Base-by-base conservation (phyloP, 2,113 vertebrate species). In the Lampris megalopsis region DNA sequence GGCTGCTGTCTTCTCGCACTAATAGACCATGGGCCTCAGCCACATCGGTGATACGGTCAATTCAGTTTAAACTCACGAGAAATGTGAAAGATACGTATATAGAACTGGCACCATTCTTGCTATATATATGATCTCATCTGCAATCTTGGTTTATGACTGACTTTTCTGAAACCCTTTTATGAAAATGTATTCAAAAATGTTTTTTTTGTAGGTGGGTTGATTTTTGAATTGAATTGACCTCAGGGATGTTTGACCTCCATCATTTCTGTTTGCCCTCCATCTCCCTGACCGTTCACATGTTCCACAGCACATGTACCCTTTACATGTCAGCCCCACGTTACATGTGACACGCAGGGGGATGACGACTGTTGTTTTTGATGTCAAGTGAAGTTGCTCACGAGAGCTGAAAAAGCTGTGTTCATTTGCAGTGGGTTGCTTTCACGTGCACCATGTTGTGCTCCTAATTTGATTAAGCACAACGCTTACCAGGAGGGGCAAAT, bases 281-380 rank as follows among this genome's bases (percentile, higher is more conserved):
- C 50, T 86, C 78, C 70, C 89, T 92, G 72, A 95, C 38, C 83
- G 85, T 73, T 57, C 73, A 82, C 83, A 86, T 88, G 85, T 72
- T 54, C 50, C 36, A 24, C 52, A 53, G 65, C 70, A 49, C 63
- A 77, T 72, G 65, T 71, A 49, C 42, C 41, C 10, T 50, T 62
- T 73, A 80, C 64, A 73, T 79, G 66, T 64, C 42, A 43, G 48
- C 59, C 9, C 43, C 70, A 42, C 42, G 66, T 8, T 41, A 10
- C 83, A 86, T 84, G 85, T 87, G 77, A 82, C 84, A 78, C 84
- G 87, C 82, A 83, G 82, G 86, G 86, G 77, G 68, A 41, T 3
- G 9, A 37, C 73, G 50, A 36, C 35, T 73, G 43, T 10, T 47
- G n/a, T 78, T 66, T 11, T 67, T 50, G 57, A 73, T 72, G 73